These are phyloP conservation scores for Blastobasis adustella DNA, from an alignment of 2,888 invertebrate species.

Conservation along the genomic window DNA sequence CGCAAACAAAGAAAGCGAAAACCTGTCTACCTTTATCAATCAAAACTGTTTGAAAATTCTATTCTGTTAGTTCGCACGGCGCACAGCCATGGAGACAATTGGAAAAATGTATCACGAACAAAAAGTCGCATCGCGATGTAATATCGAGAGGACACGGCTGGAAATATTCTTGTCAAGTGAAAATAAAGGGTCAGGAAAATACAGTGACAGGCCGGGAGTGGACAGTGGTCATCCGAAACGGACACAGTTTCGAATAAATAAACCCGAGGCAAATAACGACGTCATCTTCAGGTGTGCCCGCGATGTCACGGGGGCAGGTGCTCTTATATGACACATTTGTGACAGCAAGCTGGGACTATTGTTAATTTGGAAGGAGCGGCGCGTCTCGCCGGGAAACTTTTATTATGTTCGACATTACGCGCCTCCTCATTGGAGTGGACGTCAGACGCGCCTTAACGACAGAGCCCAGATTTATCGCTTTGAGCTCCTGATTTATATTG, in stretches of 20 bases:
- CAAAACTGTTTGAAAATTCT: constrained; percentile 72
- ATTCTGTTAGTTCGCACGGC: constrained; percentile 65
- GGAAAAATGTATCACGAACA: constrained; percentile 72
- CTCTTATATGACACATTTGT: constrained; percentile 49
- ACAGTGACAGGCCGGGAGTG: constrained; percentile 68
- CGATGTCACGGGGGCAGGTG: constrained; percentile 46
- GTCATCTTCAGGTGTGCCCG: constrained; percentile 51
- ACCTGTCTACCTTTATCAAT: constrained; percentile 73
- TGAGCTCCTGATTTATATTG: constrained; percentile 4
- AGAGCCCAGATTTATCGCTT: constrained; percentile 4
- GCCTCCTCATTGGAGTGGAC: constrained; percentile 12
- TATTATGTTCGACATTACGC: constrained; percentile 16
- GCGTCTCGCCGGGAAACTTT: constrained; percentile 18
- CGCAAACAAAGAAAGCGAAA: constrained; percentile 71
- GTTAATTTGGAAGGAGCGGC: constrained; percentile 30
- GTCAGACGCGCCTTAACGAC: constrained; percentile 11
- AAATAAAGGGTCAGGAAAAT: constrained; percentile 70
- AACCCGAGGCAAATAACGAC: constrained; percentile 56
- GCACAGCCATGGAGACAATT: constrained; percentile 62
- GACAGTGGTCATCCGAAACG: constrained; percentile 64
- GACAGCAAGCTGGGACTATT: constrained; percentile 44
- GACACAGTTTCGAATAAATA: constrained; percentile 67
- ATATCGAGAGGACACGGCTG: constrained; percentile 62
- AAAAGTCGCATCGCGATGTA: constrained; percentile 71
- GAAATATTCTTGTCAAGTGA: constrained; percentile 71